Evolutionary conservation across 2,113 vertebrate species (phyloP), one percentile per base, ranked within the genome.

Genomic region (Triplophysa rosa): DNA sequence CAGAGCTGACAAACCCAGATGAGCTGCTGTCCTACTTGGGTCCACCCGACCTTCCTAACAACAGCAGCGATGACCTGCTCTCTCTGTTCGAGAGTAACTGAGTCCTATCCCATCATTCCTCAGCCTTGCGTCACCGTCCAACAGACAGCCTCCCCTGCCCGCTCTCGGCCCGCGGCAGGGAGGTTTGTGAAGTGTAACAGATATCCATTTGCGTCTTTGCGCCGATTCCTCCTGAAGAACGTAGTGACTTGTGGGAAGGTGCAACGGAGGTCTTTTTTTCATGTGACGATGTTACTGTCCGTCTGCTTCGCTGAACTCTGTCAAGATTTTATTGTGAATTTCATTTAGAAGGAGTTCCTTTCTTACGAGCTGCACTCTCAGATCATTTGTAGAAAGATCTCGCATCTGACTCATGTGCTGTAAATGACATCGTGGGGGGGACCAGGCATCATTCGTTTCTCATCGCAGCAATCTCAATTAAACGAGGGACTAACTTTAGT

Each of bases 41-140:
- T 2, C 95, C 96, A 0, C 95, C 97, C 0, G 96, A 96, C 88
- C 96, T 98, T 4, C 96, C 97, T 68, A 94, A 91, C 85, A 98
- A 94, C 93, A 95, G 93, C 93, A 96, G 91, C 0, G 97, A 98
- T 0, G 97, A 98, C 85, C 94, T 98, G 80, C 95, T 98, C 56
- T 95, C 97, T 16, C 94, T 98, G 87, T 98, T 98, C 3, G 97
- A 98, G 94, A 98, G 93, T 93, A 97, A 97, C 92, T 98, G 93
- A 97, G n/a, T 66, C 19, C 61, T 42, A 66, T 4, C 16, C 16
- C 37, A 6, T 75, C 5, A 16, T 26, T 26, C 42, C 23, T 67
- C 75, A 74, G 58, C 78, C 58, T 29, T n/a, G 68, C 42, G 56
- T 78, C 56, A 52, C 79, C 45, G 61, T 78, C 70, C 75, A 77